Percentiles rank a stretch among this genome's conserved stretches.
Conservation (phyloP, 64 coral and sea anemone species). For the Montipora capricornis region DNA sequence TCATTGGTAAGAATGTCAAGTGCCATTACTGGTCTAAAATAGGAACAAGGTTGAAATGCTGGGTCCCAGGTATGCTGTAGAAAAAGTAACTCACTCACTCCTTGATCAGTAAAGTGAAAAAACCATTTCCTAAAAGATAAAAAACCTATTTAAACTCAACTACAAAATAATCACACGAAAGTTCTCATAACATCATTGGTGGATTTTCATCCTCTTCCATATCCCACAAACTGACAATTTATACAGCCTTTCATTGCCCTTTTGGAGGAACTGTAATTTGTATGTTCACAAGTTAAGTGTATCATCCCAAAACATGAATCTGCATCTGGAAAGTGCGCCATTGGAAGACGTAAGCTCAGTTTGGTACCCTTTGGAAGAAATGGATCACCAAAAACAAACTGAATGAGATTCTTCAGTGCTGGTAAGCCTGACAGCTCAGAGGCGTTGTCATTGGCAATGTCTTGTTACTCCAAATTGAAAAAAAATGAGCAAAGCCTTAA, state of each 20-base stretch:
- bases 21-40: too few relatives aligned
- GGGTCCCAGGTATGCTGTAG: too few relatives aligned
- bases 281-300: too few relatives aligned
- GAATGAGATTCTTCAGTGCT: constrained; percentile 13
- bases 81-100: too few relatives aligned
- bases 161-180: too few relatives aligned
- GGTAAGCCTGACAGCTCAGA: constrained; percentile 11
- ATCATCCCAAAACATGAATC: constrained; percentile 2
- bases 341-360: neutral
- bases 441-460: neutral
- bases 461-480: neutral
- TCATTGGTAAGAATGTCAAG: too few relatives aligned
- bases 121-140: too few relatives aligned
- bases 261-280: neutral
- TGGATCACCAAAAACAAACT: constrained; percentile 12
- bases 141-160: too few relatives aligned
- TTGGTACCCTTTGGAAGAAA: constrained; percentile 13
- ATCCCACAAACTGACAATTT: constrained; percentile 42
- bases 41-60: too few relatives aligned
- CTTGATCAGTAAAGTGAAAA: too few relatives aligned
- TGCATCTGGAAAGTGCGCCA: neutral
- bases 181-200: too few relatives aligned
- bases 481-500: neutral
- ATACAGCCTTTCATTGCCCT: neutral
- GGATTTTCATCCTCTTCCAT: constrained; percentile 41